Base-by-base conservation (phyloP, 2,797 vertebrate species). In the Tinamus major region DNA sequence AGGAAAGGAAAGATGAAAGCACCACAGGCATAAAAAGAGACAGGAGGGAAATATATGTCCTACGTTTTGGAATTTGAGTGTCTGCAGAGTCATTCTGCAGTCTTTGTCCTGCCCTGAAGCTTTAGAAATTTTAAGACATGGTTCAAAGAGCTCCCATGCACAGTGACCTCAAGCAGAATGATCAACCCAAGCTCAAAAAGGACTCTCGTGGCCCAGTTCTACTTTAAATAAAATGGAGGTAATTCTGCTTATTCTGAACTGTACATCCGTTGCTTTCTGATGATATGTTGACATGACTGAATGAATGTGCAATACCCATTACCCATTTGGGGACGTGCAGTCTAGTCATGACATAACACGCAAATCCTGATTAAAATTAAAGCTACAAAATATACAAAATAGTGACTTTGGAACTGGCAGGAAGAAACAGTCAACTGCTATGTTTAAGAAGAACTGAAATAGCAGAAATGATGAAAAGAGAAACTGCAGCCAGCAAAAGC, bases 1-100 rank as follows among this genome's bases (percentile, higher is more conserved):
- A 94, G 63, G 35, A 84, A 79, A 67, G 31, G 51, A 75, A 92
- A 82, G 68, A 87, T 74, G 68, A 96, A 94, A 93, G 51, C 27
- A 68, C 15, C 10, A 55, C 12, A 81, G 15, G 5, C 9, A 39
- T 15, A 24, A 48, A 12, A 4, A 20, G 31, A 51, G 1, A 51
- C 0, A 13, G 39, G 71, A 78, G 26, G 1, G 1, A 23, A 79
- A 78, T 80, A 84, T 33, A 51, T 31, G 29, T 37, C 10, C 20
- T 51, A 33, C n/a, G 42, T 58, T 85, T 74, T 42, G 79, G 71
- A 81, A 77, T 76, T 26, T 39, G 24, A 87, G 39, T 63, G 75
- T 41, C 26, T 69, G 21, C 48, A 87, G 29, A 48, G 51, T 80
- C 81, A 72, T 55, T 55, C 53, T 56, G 53, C 29, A n/a, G 53